These are phyloP conservation scores for Acromyrmex charruanus DNA, from an alignment of 1,140 invertebrate species.

Conservation along the genomic window DNA sequence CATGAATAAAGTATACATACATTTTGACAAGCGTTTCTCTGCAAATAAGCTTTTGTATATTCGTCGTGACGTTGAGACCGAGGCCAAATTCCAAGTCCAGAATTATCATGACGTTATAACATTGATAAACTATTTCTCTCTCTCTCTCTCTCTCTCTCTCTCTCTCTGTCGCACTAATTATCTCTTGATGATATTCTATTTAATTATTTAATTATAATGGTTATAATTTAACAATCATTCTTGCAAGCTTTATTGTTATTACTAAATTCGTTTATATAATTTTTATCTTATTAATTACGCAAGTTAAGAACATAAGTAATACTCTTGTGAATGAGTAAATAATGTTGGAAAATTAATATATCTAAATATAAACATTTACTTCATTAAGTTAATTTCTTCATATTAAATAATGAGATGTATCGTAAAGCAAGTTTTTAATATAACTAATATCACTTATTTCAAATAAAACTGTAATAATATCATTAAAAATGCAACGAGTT, in stretches of 20 bases:
- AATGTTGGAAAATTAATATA: background rate
- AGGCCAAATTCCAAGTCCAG: background rate
- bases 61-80: background rate
- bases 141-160: no score
- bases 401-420: background rate
- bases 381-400: background rate
- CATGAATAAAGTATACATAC: constrained; percentile 1
- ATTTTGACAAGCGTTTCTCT: constrained; percentile 48
- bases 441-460: background rate
- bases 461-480: background rate
- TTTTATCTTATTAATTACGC: background rate
- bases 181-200: background rate
- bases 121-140: background rate
- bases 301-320: background rate
- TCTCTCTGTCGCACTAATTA: background rate
- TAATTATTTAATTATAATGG: constrained; percentile 10
- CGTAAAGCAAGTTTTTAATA: background rate
- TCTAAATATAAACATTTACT: background rate
- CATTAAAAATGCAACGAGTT: constrained; percentile 16
- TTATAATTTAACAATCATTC: background rate
- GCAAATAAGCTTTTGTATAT: constrained; percentile 55
- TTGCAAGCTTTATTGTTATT: background rate
- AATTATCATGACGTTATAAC: constrained; percentile 18
- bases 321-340: background rate
- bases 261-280: background rate